Evolutionary conservation across 35 echinoderm and acorn worm genomes (phyloP), one percentile per base, ranked within the genome.

Genomic region (Heliocidaris tuberculata): DNA sequence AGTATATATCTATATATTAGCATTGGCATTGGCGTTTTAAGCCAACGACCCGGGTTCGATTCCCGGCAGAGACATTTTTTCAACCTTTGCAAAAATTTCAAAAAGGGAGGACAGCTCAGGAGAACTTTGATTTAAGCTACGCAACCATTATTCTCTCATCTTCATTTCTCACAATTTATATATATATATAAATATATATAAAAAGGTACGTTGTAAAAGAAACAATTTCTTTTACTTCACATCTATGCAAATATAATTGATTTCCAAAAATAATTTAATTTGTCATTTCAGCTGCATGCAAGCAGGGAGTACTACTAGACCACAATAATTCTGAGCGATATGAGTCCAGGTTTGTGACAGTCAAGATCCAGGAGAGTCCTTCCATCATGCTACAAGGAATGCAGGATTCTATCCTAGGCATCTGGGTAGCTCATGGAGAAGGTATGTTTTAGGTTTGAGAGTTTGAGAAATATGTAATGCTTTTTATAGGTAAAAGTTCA

Each of bases 341-440:
- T 71, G 98, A 99, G 71, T 99, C 98, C 3, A 95, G 98, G 48
- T 99, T 99, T 96, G 97, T 97, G 47, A 97, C 92, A n/a, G 96
- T 99, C 7, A 89, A 96, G 86, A 96, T 99, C 12, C 71, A 96
- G 32, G 30, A 87, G 50, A 99, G 96, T 91, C 94, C 96, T 59
- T 78, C 98, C 61, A 92, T 99, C 12, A 97, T 99, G 95, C 96
- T 99, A 27, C 87, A 97, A 49, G 98, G 97, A 9, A 99, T 99
- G 98, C 95, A 99, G 97, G 98, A 92, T 10, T 99, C 98, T 31
- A 47, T 94, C 16, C 94, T 99, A n/a, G 98, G 98, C 42, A 95
- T 99, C 49, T 99, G 98, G 98, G 95, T 97, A 12, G 95, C 97
- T 24, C 98, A 99, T 95, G 98, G 98, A 59, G 98, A 99, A 94